Conservation (phyloP, 2,113 vertebrate genomes). For the Diadophis punctatus region DNA sequence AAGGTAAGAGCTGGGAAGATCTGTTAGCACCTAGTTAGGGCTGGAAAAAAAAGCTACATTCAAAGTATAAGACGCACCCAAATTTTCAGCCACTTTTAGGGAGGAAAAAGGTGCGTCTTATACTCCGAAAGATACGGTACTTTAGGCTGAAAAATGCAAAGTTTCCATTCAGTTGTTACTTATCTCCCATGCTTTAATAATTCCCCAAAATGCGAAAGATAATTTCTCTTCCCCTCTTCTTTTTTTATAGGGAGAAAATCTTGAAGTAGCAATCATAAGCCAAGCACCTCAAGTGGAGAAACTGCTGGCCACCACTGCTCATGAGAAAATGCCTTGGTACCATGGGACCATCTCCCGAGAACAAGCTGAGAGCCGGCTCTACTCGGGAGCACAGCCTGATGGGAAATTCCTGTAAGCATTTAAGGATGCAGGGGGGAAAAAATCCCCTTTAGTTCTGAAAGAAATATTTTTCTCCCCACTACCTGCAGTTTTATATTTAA, state of each 20-base stretch:
- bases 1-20: too few species aligned
- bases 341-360: slow-evolving; percentile 76
- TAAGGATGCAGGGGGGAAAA: background rate
- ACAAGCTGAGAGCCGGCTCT: slow-evolving; percentile 85
- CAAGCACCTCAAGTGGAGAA: slow-evolving; percentile 95
- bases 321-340: slow-evolving; percentile 93
- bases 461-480: background rate
- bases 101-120: too few species aligned
- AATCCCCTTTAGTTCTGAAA: background rate
- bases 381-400: slow-evolving; percentile 83
- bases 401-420: slow-evolving; percentile 91
- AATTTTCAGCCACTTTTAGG: too few species aligned
- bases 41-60: too few species aligned
- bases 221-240: background rate
- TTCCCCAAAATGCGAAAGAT: background rate
- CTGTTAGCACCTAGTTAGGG: too few species aligned
- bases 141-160: background rate
- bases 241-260: slow-evolving; percentile 80
- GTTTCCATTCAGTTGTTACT: background rate
- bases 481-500: background rate
- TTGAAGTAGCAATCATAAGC: slow-evolving; percentile 94
- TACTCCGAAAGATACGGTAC: too few species aligned
- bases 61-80: too few species aligned
- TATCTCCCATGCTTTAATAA: background rate
- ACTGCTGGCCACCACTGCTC: slow-evolving; percentile 90